phyloP scores from a whole-genome alignment of 2,888 invertebrate species.

The Rhamnusium bicolor region DNA sequence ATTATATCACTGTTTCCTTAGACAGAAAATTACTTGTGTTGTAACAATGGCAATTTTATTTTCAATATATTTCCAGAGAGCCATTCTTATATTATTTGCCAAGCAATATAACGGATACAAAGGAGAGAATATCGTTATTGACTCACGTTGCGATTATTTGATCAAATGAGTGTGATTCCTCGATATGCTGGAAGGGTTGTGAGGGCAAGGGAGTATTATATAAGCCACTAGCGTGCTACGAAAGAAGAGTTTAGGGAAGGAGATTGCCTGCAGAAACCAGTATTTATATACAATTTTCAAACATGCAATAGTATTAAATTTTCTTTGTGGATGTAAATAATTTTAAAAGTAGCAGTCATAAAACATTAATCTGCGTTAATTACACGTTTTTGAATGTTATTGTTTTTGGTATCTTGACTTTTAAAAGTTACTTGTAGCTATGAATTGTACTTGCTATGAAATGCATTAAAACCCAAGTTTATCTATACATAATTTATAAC shows the following conservation, averaged over 20 bases:
- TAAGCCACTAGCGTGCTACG: conserved; percentile 25
- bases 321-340: too few species aligned
- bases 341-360: too few species aligned
- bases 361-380: too few species aligned
- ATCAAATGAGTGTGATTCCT: conserved; percentile 61
- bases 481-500: too few species aligned
- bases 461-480: too few species aligned
- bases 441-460: too few species aligned
- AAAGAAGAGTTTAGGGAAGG: not conserved
- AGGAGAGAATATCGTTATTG: conserved; percentile 57
- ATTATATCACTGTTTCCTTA: conserved; percentile 2
- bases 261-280: not conserved
- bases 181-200: conserved; percentile 57
- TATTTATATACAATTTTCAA: not conserved
- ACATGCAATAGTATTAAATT: not conserved
- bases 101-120: conserved; percentile 44
- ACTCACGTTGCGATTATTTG: conserved; percentile 61
- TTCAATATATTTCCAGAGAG: conserved; percentile 34
- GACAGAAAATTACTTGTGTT: conserved; percentile 26
- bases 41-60: conserved; percentile 36
- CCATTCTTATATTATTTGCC: conserved; percentile 50
- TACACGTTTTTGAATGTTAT: too few species aligned
- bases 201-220: conserved; percentile 18
- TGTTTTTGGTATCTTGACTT: too few species aligned
- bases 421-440: too few species aligned